phyloP scores from a whole-genome alignment of 2,888 invertebrate genomes.

The Callyntrura guangdongensis region DNA sequence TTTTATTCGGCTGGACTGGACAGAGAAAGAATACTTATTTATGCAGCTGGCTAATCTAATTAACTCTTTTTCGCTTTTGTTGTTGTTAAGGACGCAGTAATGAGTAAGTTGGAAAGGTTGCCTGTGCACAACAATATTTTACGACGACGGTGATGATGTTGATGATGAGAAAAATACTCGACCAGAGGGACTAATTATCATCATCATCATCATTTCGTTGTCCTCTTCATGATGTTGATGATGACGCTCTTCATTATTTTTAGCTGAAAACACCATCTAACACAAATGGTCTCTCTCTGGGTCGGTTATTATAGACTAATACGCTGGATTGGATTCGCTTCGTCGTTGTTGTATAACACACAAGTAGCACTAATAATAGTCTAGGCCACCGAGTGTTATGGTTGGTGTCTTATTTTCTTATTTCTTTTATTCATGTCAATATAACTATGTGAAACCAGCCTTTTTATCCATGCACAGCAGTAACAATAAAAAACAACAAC shows the following conservation, averaged over 20 bases:
- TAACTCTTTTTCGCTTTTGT: background rate
- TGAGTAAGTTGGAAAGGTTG: background rate
- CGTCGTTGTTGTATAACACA: background rate
- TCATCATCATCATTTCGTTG: background rate
- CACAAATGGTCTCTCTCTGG: background rate
- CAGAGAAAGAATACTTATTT: background rate
- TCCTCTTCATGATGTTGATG: background rate
- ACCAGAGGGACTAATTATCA: constrained; percentile 44
- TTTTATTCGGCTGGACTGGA: background rate
- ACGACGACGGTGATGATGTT: background rate
- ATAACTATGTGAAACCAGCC: constrained; percentile 12
- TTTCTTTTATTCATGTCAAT: constrained; percentile 31
- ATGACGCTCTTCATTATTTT: background rate
- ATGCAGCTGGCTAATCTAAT: background rate
- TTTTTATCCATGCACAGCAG: constrained; percentile 12
- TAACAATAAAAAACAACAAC: constrained; percentile 21
- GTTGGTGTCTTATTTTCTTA: background rate
- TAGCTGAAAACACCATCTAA: background rate
- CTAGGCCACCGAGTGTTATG: too few species aligned
- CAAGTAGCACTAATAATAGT: background rate
- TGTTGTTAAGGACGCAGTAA: background rate
- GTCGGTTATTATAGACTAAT: background rate
- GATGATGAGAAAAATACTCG: too few species aligned
- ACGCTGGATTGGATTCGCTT: background rate
- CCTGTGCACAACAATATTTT: background rate